Conservation (phyloP, 2,797 vertebrate species). For the Liparis tanakae region DNA sequence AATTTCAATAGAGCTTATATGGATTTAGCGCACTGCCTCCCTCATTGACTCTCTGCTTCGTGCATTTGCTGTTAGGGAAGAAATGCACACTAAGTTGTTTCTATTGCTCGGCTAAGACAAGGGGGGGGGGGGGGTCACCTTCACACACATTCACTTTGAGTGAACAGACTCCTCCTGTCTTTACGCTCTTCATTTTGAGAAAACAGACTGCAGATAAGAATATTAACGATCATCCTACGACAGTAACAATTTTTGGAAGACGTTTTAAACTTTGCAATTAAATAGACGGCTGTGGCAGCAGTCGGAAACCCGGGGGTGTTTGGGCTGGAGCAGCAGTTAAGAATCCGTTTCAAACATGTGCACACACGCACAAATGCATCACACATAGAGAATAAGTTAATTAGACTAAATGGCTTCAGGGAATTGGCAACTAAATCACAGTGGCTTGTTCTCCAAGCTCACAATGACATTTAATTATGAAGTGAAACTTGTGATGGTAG, state of each 20-base stretch:
- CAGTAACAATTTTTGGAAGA: constrained; percentile 18
- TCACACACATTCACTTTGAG: constrained; percentile 40
- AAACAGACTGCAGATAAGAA: constrained; percentile 22
- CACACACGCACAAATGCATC: constrained; percentile 18
- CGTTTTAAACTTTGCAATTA: constrained; percentile 30
- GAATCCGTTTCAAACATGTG: constrained; percentile 37
- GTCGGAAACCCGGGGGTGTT: constrained; percentile 24
- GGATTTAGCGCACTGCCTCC: constrained; percentile 69
- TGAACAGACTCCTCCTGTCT: constrained; percentile 16
- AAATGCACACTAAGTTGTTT: constrained; percentile 72
- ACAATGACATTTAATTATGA: constrained; percentile 64
- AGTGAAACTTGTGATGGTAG: constrained; percentile 45
- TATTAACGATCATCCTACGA: constrained; percentile 16
- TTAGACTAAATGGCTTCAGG: constrained; percentile 66
- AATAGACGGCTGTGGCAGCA: constrained; percentile 14
- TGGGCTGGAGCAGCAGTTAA: constrained; percentile 43
- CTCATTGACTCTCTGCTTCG: constrained; percentile 57
- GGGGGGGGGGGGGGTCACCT: constrained; percentile 57
- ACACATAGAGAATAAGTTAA: constrained; percentile 62
- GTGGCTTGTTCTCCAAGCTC: constrained; percentile 55
- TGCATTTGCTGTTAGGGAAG: constrained; percentile 53
- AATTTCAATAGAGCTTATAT: constrained; percentile 74
- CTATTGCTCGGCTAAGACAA: constrained; percentile 48
- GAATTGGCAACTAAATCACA: constrained; percentile 64
- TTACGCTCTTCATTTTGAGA: constrained; percentile 24